Base-by-base conservation (phyloP, 2,797 vertebrate genomes). In the Alcedo quadribrachys region DNA sequence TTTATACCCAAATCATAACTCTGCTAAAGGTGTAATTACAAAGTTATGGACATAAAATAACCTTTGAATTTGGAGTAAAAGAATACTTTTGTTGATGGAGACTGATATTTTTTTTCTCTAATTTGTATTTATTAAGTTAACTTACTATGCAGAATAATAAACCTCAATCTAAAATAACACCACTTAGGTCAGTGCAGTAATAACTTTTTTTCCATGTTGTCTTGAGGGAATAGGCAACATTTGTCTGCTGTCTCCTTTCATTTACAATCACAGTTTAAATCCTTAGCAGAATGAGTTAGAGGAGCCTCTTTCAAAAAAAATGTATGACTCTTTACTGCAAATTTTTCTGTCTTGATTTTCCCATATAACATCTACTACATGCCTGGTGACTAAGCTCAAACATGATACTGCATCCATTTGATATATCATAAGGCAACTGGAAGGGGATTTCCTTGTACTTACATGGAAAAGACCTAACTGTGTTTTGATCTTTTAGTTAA, bases 91-190 rank as follows among this genome's bases (percentile, higher is more conserved):
- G 28, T 37, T 68, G 50, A 61, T 53, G 62, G 32, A 81, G 30
- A 14, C 17, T 81, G 35, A 78, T 27, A 3, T 28, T 3, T 46
- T 81, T 71, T 57, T 9, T 25, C 48, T 55, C 35, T 73, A 48
- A 46, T 66, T 71, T 73, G 40, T 60, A 75, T 85, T 85, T 83
- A 67, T 19, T 60, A 53, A 85, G 20, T 81, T 78, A 73, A 63
- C 22, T 84, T 81, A 50, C 32, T 67, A 43, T 70, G 66, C 67
- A 79, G 60, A 91, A 65, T 61, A 87, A 89, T 73, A 95, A 92
- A 53, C 27, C 25, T 83, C 45, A 48, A 42, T 62, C 51, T 79
- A 92, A 85, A 83, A 57, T 81, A 89, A 67, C 60, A 73, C 32
- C 32, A 83, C 63, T 43, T 70, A 93, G 85, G 80, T 84, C 87